Conservation (phyloP, 2,113 vertebrate species). For the human region DNA sequence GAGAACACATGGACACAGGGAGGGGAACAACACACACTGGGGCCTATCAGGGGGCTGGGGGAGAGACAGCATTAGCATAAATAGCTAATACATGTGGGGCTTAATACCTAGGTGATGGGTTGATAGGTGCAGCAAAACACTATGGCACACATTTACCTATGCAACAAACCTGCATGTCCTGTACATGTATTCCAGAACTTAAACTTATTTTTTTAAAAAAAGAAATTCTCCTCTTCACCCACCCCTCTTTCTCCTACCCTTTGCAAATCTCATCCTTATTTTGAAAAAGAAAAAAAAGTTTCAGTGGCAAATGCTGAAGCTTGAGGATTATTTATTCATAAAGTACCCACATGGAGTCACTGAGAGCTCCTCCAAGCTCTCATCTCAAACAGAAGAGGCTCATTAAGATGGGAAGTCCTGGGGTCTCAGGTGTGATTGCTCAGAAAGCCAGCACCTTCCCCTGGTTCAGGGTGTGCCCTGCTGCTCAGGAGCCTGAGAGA, state of each 20-base stretch:
- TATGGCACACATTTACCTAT: too few relatives aligned
- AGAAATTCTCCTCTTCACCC: neutral
- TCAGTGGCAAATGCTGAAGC: constrained; percentile 60
- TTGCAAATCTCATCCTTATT: constrained; percentile 37
- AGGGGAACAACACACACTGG: too few relatives aligned
- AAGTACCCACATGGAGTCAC: constrained; percentile 64
- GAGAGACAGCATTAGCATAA: too few relatives aligned
- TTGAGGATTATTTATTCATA: constrained; percentile 78
- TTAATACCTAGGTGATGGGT: too few relatives aligned
- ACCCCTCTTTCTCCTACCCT: neutral
- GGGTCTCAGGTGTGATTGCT: constrained; percentile 9
- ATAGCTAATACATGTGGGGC: too few relatives aligned
- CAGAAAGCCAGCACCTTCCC: neutral
- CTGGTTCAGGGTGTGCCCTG: neutral
- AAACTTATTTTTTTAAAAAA: too few relatives aligned
- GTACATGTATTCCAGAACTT: too few relatives aligned
- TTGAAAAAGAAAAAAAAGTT: constrained; percentile 54
- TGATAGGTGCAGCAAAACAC: too few relatives aligned
- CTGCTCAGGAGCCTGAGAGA: fast-evolving
- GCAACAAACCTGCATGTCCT: too few relatives aligned
- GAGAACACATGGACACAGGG: too few relatives aligned
- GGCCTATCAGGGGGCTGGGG: too few relatives aligned
- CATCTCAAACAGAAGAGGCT: constrained; percentile 42
- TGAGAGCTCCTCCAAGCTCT: constrained; percentile 54
- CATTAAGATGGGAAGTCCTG: neutral